Evolutionary conservation across 2,113 vertebrate species (phyloP), one percentile per base, ranked within the genome.

Genomic region (Dasyurus viverrinus): DNA sequence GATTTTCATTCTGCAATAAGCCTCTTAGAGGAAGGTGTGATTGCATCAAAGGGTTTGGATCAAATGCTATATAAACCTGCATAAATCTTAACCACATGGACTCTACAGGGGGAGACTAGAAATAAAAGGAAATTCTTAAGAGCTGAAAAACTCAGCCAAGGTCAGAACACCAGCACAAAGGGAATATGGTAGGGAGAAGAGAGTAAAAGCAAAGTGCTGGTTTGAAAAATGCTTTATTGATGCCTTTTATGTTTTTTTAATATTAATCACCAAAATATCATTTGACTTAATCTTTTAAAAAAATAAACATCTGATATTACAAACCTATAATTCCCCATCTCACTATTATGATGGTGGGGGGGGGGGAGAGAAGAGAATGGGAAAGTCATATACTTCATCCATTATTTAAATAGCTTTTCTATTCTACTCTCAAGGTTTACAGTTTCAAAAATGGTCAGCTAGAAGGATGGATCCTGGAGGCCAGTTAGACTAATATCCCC

Each of bases 1-100:
- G 42, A 55, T 53, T 95, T 91, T 68, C 57, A 95, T 91, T 47
- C 91, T 54, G 93, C 92, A 92, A 22, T 50, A 89, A 96, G 94
- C 36, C 48, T 92, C 92, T 95, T 53, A 76, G 68, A 95, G 94
- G 93, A 95, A 89, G 92, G 93, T n/a, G 19, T 46, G 90, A 94
- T 24, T 48, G 7, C 16, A 60, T 22, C 26, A 54, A 89, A 92
- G n/a, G 36, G n/a, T 57, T 94, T 54, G 24, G 22, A 68, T 52
- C 46, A 10, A 91, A 53, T 1, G 30, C 93, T 90, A 84, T 84
- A 54, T 92, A 91, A 93, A 94, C 26, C 27, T 94, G 42, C 55
- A 60, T 24, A 6, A 90, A 60, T 55, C 53, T 4, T 53, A 55
- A 60, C 55, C 84, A 47, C 25, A 90, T 53, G 50, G 46, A 24